Percentiles rank a stretch among this genome's conserved stretches.
Evolutionary conservation across 2,797 vertebrate genomes (phyloP).

Genomic region (Masticophis lateralis): DNA sequence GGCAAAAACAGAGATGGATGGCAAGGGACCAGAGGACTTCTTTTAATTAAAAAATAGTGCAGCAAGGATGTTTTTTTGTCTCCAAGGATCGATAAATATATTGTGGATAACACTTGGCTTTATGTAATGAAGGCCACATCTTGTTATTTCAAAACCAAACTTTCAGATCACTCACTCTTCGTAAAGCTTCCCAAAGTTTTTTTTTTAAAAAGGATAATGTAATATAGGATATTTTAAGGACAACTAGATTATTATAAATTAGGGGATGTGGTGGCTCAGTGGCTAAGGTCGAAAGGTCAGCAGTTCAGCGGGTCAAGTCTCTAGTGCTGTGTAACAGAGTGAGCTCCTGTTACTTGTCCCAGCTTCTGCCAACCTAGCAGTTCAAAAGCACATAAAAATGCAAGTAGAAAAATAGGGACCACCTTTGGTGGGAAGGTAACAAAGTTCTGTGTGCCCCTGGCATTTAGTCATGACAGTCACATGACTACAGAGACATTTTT

Average conservation of each 20-base stretch:
- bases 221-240: not conserved
- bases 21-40: not conserved
- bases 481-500: too few relatives aligned
- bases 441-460: too few relatives aligned
- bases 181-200: not conserved
- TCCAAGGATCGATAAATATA: not conserved
- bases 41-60: constrained; percentile 22
- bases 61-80: not conserved
- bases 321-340: too few relatives aligned
- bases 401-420: too few relatives aligned
- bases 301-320: too few relatives aligned
- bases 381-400: too few relatives aligned
- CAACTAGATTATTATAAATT: not conserved
- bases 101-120: not conserved
- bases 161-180: not conserved
- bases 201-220: not conserved
- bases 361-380: too few relatives aligned
- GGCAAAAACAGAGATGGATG: not conserved
- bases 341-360: too few relatives aligned
- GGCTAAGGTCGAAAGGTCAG: too few relatives aligned
- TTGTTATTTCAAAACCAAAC: not conserved
- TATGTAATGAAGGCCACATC: not conserved
- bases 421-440: too few relatives aligned
- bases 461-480: too few relatives aligned
- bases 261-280: too few relatives aligned